Percentiles rank a stretch among this genome's conserved stretches.
phyloP scores from a whole-genome alignment of 2,888 invertebrate species.

The Notodonta ziczac region DNA sequence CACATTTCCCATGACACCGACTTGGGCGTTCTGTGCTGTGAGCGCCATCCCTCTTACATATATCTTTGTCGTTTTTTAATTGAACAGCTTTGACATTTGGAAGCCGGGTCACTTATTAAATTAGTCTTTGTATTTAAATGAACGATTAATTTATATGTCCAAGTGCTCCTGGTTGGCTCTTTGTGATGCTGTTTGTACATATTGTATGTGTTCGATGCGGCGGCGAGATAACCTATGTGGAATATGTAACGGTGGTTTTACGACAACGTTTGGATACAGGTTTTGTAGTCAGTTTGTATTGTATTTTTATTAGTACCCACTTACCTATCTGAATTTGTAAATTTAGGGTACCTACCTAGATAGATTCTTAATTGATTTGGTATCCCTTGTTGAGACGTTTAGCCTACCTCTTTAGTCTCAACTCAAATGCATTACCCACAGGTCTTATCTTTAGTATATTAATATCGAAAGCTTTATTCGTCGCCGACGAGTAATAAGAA shows the following conservation, averaged over 20 bases:
- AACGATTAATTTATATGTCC: slow-evolving; percentile 74
- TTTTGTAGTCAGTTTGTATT: not conserved
- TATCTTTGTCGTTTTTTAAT: slow-evolving; percentile 74
- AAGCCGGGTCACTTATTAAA: slow-evolving; percentile 82
- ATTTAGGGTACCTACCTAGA: too few relatives aligned
- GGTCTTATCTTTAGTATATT: too few relatives aligned
- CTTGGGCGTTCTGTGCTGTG: slow-evolving; percentile 66
- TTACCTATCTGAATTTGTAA: too few relatives aligned
- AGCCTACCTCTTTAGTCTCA: too few relatives aligned
- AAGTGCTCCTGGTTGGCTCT: slow-evolving; percentile 54
- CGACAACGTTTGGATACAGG: not conserved
- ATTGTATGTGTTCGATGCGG: slow-evolving; percentile 3
- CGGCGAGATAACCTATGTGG: not conserved
- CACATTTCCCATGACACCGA: slow-evolving; percentile 79
- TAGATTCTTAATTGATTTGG: too few relatives aligned
- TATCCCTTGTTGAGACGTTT: too few relatives aligned
- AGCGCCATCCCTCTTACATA: slow-evolving; percentile 73
- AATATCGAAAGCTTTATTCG: too few relatives aligned
- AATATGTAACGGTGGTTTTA: not conserved
- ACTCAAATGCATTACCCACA: too few relatives aligned
- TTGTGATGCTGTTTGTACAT: slow-evolving; percentile 15
- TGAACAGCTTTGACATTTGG: slow-evolving; percentile 79
- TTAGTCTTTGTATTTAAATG: slow-evolving; percentile 84
- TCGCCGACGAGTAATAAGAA: too few relatives aligned
- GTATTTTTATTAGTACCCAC: not conserved